Conservation (phyloP, 2,888 invertebrate genomes). For the Amiota communis region DNA sequence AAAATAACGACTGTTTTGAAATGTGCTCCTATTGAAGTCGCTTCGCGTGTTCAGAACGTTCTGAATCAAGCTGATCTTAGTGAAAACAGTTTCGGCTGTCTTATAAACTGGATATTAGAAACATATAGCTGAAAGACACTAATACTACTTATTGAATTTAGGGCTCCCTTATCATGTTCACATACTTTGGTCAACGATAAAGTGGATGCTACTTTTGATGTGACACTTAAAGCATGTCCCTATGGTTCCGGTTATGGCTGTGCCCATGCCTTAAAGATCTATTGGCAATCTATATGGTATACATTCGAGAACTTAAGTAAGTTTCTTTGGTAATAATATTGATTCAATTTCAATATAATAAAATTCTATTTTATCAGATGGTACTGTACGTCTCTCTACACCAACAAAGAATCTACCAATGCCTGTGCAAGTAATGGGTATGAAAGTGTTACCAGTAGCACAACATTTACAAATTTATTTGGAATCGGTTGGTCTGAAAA, state of each 20-base stretch:
- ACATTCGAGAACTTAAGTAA: constrained; percentile 75
- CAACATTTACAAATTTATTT: constrained; percentile 81
- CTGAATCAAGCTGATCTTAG: too few relatives aligned
- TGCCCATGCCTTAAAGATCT: constrained; percentile 72
- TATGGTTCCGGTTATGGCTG: constrained; percentile 76
- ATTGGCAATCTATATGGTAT: constrained; percentile 82
- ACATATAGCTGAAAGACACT: too few relatives aligned
- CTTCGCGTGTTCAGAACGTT: too few relatives aligned
- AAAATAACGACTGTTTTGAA: too few relatives aligned
- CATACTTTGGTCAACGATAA: constrained; percentile 83
- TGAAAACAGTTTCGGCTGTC: too few relatives aligned
- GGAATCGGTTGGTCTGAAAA: constrained; percentile 79
- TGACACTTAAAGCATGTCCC: constrained; percentile 77
- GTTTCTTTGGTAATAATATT: constrained; percentile 36
- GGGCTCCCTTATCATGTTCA: constrained; percentile 84
- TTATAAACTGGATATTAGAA: too few relatives aligned
- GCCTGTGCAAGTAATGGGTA: constrained; percentile 82
- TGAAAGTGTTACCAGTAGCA: constrained; percentile 82
- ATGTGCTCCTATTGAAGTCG: too few relatives aligned
- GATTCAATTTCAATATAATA: neutral
- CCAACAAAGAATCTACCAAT: constrained; percentile 78
- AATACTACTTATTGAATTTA: too few relatives aligned
- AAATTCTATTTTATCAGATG: constrained; percentile 71
- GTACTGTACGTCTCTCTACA: constrained; percentile 75
- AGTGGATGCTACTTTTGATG: constrained; percentile 80